Conservation (phyloP, 2,113 vertebrate genomes). For the Pteruthius melanotis region DNA sequence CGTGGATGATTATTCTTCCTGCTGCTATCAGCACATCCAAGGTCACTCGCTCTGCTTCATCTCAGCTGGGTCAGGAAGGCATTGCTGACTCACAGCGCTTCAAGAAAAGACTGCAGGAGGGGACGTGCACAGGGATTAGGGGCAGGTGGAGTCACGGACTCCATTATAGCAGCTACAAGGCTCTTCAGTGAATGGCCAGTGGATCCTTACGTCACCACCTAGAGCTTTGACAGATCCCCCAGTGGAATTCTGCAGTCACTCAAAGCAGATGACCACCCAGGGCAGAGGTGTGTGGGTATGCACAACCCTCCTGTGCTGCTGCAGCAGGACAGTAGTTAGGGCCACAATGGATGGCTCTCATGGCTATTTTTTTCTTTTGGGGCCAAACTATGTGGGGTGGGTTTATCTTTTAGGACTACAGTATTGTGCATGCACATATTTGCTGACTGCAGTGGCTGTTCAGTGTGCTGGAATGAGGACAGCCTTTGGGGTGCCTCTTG, state of each 20-base stretch:
- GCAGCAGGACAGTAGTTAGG: neutral
- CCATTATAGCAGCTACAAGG: neutral
- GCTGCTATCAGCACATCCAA: constrained; percentile 39
- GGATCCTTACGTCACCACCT: neutral
- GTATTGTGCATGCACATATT: neutral
- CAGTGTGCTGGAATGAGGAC: neutral
- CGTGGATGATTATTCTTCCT: neutral
- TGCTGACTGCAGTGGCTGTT: neutral
- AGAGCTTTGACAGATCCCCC: neutral
- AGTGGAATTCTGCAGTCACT: neutral
- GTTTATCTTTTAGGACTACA: neutral
- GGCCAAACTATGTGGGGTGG: too few relatives aligned
- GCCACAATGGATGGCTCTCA: neutral
- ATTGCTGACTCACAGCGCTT: constrained; percentile 39
- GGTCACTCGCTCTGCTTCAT: constrained; percentile 4
- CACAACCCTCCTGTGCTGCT: neutral
- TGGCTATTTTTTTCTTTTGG: neutral
- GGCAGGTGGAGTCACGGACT: neutral
- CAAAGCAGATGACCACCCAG: neutral
- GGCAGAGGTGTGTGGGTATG: neutral
- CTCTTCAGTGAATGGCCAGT: neutral
- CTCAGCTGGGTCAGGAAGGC: constrained; percentile 22
- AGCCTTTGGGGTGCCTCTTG: accelerated
- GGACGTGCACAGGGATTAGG: neutral
- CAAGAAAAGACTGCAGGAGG: neutral